Conservation (phyloP, 2,113 vertebrate species). For the Rhinogobius similis region DNA sequence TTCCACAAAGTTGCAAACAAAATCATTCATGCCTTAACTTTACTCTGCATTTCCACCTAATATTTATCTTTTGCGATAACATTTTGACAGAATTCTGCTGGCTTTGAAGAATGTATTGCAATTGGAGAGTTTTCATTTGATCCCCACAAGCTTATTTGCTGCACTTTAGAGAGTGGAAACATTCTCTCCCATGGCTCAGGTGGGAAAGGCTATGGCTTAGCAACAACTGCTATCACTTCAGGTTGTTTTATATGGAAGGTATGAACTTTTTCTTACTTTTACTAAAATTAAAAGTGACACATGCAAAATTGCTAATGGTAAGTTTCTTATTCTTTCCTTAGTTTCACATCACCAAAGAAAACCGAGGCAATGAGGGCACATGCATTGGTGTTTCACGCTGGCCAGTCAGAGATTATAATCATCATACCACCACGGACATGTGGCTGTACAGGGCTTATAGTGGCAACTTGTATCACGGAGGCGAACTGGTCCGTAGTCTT, state of each 20-base stretch:
- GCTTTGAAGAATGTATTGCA: conserved; percentile 80
- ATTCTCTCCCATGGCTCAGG: conserved; percentile 80
- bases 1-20: not conserved
- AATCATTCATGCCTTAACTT: not conserved
- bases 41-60: not conserved
- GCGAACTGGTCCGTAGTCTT: conserved; percentile 78
- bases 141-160: conserved; percentile 80
- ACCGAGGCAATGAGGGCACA: conserved; percentile 81
- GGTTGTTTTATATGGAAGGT: conserved; percentile 85
- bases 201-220: conserved; percentile 82
- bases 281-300: not conserved
- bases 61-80: not conserved
- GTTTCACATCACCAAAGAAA: conserved; percentile 82
- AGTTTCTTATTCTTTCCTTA: conserved; percentile 30
- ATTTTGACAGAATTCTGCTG: conserved; percentile 60
- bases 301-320: not conserved
- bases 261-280: not conserved
- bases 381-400: conserved; percentile 81
- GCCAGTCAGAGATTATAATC: conserved; percentile 82
- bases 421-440: conserved; percentile 84
- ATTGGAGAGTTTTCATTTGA: conserved; percentile 84
- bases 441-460: conserved; percentile 84
- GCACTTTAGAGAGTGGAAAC: conserved; percentile 79
- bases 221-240: conserved; percentile 80
- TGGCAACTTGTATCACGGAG: conserved; percentile 83